Evolutionary conservation across 2,888 invertebrate species (phyloP).

Genomic region (Lepidocyrtinus sp.): DNA sequence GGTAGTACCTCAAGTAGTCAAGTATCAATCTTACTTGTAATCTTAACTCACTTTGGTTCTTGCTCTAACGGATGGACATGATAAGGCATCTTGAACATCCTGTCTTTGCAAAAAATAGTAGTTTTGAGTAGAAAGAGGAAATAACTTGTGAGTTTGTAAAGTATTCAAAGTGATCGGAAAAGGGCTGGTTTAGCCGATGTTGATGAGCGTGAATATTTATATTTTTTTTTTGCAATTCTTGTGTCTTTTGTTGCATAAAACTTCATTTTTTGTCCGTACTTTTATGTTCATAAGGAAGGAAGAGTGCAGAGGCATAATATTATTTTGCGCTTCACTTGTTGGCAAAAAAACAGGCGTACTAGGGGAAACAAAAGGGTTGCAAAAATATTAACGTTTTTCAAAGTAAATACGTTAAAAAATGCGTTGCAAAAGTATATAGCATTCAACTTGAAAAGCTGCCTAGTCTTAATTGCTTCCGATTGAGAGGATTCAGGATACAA

Average conservation of each 20-base stretch:
- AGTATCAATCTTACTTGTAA: no score
- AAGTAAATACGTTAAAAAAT: no score
- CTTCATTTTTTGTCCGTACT: not conserved
- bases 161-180: no score
- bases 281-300: not conserved
- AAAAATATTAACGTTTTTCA: no score
- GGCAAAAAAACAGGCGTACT: not conserved
- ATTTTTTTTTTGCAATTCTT: not conserved
- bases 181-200: no score
- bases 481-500: not conserved
- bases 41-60: no score
- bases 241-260: slow-evolving; percentile 1
- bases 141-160: no score
- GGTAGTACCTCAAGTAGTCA: no score
- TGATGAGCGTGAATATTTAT: not conserved
- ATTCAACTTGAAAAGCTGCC: slow-evolving; percentile 5
- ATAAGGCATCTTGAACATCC: slow-evolving; percentile 40
- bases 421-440: not conserved
- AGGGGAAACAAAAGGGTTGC: not conserved
- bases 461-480: slow-evolving; percentile 13
- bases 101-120: slow-evolving; percentile 2
- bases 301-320: not conserved
- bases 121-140: not conserved
- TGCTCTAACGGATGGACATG: slow-evolving; percentile 47
- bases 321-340: slow-evolving; percentile 10